A percentile compares a stretch with the other conserved stretches of the same genome.
Conservation (phyloP, 2,888 invertebrate species). For the Sphinx pinastri region DNA sequence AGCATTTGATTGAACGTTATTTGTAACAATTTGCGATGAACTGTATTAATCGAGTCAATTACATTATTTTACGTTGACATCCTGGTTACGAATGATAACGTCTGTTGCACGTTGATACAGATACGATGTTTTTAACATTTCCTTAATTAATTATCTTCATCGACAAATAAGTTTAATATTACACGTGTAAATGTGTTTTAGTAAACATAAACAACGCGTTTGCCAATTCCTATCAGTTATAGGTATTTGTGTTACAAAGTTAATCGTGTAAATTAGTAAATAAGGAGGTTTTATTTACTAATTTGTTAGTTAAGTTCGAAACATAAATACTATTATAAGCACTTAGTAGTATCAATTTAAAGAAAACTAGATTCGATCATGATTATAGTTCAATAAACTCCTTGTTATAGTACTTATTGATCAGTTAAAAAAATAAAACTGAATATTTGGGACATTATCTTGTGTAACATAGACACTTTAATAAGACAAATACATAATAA, state of each 20-base stretch:
- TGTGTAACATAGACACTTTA: no score
- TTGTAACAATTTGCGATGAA: conserved; percentile 12
- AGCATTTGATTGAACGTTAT: no score
- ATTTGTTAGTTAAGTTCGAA: no score
- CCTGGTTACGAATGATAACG: conserved; percentile 11
- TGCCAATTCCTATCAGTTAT: background rate
- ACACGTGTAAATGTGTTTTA: background rate
- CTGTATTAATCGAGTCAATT: conserved; percentile 15
- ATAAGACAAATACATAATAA: no score
- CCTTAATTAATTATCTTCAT: conserved; percentile 1
- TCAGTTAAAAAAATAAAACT: no score
- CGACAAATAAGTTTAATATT: background rate
- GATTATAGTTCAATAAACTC: no score
- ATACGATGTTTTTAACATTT: conserved; percentile 8
- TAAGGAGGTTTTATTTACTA: background rate
- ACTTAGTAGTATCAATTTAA: no score
- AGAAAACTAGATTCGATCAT: no score
- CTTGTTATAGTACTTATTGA: no score
- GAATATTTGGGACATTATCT: no score
- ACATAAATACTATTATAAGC: no score
- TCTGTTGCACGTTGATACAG: background rate
- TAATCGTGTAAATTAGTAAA: background rate
- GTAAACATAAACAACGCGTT: background rate
- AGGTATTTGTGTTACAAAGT: background rate
- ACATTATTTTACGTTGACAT: conserved; percentile 4